Percentiles rank a stretch among this genome's conserved stretches.
phyloP scores from a whole-genome alignment of 2,797 vertebrate genomes.

The Betta splendens region DNA sequence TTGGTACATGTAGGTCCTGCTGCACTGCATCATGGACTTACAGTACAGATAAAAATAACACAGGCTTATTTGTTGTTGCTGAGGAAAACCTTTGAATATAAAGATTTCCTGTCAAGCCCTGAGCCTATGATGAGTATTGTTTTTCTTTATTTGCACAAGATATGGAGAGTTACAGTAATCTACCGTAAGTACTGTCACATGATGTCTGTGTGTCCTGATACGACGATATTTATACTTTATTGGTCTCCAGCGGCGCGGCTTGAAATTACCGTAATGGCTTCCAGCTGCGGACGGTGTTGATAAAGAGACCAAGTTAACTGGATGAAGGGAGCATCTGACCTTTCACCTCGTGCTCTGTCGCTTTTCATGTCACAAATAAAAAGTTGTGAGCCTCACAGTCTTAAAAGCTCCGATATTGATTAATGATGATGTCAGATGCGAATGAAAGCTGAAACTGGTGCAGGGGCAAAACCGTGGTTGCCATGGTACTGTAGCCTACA shows the following conservation, averaged over 20 bases:
- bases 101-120: neutral
- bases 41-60: neutral
- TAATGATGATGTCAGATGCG: slow-evolving; percentile 12
- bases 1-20: rapidly evolving
- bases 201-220: neutral
- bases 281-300: slow-evolving; percentile 6
- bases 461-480: neutral
- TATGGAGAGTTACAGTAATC: neutral
- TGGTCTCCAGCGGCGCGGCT: too few relatives aligned
- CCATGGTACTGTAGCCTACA: neutral
- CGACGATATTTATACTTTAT: too few relatives aligned
- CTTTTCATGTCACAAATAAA: neutral
- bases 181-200: too few relatives aligned
- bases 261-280: neutral
- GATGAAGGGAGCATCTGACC: neutral
- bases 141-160: neutral
- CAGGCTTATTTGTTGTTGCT: neutral
- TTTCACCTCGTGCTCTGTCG: slow-evolving; percentile 3
- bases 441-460: slow-evolving; percentile 20
- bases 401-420: slow-evolving; percentile 17
- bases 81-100: neutral
- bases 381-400: neutral
- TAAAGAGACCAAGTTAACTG: neutral
- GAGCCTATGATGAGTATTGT: neutral
- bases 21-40: neutral